phyloP scores from a whole-genome alignment of 2,888 invertebrate species.

The Pyrgus malvae region DNA sequence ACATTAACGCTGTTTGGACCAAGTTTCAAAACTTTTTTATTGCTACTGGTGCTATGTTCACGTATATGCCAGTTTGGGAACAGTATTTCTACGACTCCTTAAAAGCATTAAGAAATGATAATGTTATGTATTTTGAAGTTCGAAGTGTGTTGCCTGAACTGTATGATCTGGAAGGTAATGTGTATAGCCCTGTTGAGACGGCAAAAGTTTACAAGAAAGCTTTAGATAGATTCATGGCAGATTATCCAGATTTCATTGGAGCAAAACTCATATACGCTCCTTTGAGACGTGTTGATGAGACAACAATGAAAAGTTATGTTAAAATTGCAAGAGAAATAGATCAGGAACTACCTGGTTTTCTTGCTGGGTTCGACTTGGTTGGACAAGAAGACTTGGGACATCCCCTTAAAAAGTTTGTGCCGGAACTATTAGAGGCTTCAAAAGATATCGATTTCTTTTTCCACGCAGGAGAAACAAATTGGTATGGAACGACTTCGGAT shows the following conservation, averaged over 20 bases:
- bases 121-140: conserved; percentile 86
- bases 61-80: conserved; percentile 84
- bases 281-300: conserved; percentile 63
- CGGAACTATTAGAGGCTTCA: conserved; percentile 72
- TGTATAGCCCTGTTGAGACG: conserved; percentile 76
- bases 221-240: conserved; percentile 77
- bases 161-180: conserved; percentile 85
- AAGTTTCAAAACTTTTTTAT: conserved; percentile 81
- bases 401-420: conserved; percentile 81
- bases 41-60: conserved; percentile 74
- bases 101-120: conserved; percentile 84
- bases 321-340: conserved; percentile 66
- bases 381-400: conserved; percentile 89
- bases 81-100: conserved; percentile 85
- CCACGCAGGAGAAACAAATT: conserved; percentile 92
- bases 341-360: conserved; percentile 81
- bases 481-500: conserved; percentile 85
- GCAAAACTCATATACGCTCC: conserved; percentile 87
- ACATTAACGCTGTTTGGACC: conserved; percentile 83
- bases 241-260: conserved; percentile 85
- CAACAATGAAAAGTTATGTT: conserved; percentile 72
- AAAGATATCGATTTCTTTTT: conserved; percentile 85
- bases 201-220: conserved; percentile 80
- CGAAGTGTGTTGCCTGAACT: conserved; percentile 83
- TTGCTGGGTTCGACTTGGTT: conserved; percentile 92